phyloP scores from a whole-genome alignment of 1,140 invertebrate species.

The Cylas formicarius region DNA sequence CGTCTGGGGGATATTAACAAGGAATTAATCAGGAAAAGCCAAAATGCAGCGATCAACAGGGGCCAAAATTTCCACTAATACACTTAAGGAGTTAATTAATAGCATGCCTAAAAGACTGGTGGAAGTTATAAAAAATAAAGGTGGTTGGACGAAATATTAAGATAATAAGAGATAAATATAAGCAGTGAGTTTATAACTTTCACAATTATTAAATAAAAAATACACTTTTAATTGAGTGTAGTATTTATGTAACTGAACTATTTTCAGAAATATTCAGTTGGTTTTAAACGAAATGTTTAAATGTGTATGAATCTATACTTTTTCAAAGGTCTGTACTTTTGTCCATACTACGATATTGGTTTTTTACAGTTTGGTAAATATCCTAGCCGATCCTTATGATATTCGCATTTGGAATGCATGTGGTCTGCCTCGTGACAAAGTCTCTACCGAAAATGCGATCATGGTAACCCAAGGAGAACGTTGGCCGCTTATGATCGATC shows the following conservation, averaged over 20 bases:
- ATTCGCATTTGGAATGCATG: constrained; percentile 77
- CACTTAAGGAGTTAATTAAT: too few species aligned
- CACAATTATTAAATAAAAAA: constrained; percentile 7
- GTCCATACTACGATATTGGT: constrained; percentile 7
- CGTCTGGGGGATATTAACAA: too few species aligned
- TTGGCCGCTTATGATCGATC: constrained; percentile 87
- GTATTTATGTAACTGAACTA: constrained; percentile 1
- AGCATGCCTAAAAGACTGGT: too few species aligned
- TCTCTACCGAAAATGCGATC: constrained; percentile 84
- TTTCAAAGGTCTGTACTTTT: constrained; percentile 17
- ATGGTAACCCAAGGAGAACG: constrained; percentile 69
- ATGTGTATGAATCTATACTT: neutral
- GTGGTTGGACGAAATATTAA: too few species aligned
- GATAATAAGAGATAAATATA: too few species aligned
- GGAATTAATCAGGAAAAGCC: too few species aligned
- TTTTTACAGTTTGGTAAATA: constrained; percentile 55
- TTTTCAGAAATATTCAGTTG: too few species aligned
- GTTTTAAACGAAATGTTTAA: too few species aligned
- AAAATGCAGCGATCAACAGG: too few species aligned
- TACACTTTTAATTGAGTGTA: neutral
- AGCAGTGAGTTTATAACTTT: too few species aligned
- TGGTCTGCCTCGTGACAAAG: constrained; percentile 71
- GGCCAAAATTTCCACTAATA: too few species aligned
- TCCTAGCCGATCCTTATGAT: constrained; percentile 78
- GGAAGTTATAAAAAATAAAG: too few species aligned